These are phyloP conservation scores for Lumbricus terrestris DNA, from an alignment of 2,888 invertebrate species.

Conservation along the genomic window DNA sequence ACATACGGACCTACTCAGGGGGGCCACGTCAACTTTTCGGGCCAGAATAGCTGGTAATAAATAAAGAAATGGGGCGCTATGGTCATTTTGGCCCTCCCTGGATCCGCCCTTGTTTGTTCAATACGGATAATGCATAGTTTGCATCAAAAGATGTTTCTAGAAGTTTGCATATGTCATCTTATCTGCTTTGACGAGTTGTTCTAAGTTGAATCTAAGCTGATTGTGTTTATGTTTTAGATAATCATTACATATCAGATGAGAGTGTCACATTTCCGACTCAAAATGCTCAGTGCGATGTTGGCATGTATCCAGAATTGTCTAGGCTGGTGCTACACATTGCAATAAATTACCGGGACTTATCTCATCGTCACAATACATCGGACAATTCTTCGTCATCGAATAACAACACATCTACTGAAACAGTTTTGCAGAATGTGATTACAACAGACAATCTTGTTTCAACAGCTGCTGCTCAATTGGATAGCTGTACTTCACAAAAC, in stretches of 20 bases:
- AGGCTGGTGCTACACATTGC: conserved; percentile 4
- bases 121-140: background rate
- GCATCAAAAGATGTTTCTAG: too few relatives aligned
- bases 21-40: too few relatives aligned
- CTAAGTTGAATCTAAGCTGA: background rate
- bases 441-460: background rate
- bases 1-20: too few relatives aligned
- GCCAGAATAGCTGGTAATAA: too few relatives aligned
- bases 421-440: background rate
- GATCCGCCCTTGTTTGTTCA: too few relatives aligned
- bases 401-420: background rate
- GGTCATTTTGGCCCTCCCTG: too few relatives aligned
- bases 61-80: too few relatives aligned
- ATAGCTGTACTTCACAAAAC: background rate
- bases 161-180: background rate
- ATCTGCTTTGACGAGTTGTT: background rate
- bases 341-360: background rate
- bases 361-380: background rate
- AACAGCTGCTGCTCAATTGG: background rate
- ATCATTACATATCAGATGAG: background rate
- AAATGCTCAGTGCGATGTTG: background rate
- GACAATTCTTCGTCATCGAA: background rate
- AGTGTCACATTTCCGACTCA: background rate
- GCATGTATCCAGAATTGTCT: background rate
- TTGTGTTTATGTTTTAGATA: background rate